Conservation (phyloP, 2,888 invertebrate species). For the Macropis europaea region DNA sequence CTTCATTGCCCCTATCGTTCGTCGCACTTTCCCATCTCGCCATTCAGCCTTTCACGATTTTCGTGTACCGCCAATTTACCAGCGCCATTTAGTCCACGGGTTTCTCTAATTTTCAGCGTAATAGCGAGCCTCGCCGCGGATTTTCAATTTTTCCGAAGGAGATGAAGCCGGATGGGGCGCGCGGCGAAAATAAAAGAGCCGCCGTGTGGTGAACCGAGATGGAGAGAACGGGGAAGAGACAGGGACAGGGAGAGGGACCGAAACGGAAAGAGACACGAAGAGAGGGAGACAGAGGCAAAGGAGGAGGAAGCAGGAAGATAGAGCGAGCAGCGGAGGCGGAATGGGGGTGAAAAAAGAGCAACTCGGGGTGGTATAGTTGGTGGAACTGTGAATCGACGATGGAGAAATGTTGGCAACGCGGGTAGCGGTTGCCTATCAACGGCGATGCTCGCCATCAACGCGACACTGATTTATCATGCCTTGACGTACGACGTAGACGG, state of each 20-base stretch:
- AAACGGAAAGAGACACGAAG: not conserved
- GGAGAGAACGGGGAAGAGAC: too few species aligned
- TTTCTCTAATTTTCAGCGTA: not conserved
- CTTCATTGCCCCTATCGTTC: not conserved
- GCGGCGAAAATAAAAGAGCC: not conserved
- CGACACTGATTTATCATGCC: slow-evolving; percentile 67
- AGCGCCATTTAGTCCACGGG: slow-evolving; percentile 17
- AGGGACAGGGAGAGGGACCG: not conserved
- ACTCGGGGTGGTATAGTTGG: slow-evolving; percentile 1
- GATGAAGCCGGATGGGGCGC: slow-evolving; percentile 10
- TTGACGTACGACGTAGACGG: slow-evolving; percentile 65
- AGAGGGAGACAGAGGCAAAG: not conserved
- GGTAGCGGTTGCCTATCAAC: slow-evolving; percentile 40
- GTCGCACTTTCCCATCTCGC: not conserved
- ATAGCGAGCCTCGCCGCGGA: slow-evolving; percentile 19
- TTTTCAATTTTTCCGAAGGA: slow-evolving; percentile 35
- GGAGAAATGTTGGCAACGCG: slow-evolving; percentile 11
- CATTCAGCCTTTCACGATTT: too few species aligned
- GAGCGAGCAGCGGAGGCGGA: not conserved
- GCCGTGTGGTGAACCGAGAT: too few species aligned
- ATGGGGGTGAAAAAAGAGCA: not conserved
- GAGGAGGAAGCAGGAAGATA: not conserved
- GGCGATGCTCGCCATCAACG: slow-evolving; percentile 53
- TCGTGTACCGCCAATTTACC: slow-evolving; percentile 17
- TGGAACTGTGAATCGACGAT: slow-evolving; percentile 19